phyloP scores from a whole-genome alignment of 2,113 vertebrate species.

The Oriolus oriolus region DNA sequence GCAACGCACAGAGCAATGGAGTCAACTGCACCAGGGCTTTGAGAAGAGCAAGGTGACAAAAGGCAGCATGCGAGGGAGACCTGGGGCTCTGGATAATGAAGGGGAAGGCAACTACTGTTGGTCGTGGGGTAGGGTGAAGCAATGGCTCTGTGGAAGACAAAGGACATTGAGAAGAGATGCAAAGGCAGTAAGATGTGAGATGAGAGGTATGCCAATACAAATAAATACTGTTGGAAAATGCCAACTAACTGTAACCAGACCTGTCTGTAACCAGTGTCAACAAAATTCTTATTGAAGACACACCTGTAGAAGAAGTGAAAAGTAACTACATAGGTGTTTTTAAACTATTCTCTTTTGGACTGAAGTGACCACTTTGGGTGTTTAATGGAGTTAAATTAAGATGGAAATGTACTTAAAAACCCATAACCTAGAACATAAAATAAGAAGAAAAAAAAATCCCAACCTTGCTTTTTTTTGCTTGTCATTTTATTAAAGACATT shows the following conservation, averaged over 20 bases:
- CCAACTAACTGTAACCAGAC: neutral
- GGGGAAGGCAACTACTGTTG: neutral
- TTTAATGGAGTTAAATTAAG: neutral
- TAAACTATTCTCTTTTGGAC: neutral
- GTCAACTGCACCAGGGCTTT: neutral
- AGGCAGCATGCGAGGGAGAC: neutral
- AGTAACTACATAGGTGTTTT: neutral
- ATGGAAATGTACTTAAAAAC: neutral
- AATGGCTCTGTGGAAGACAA: neutral
- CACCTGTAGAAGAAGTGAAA: neutral
- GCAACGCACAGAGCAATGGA: neutral
- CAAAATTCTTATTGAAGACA: neutral
- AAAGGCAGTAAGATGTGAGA: neutral
- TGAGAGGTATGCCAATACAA: neutral
- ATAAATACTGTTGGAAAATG: neutral
- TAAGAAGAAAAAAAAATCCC: neutral
- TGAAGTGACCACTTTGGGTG: fast-evolving
- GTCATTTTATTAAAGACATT: neutral
- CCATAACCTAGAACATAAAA: neutral
- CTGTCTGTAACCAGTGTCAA: neutral
- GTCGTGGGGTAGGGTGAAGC: neutral
- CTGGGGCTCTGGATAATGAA: neutral
- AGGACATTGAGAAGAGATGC: neutral
- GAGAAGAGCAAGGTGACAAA: neutral
- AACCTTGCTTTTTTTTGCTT: neutral